Percentiles rank a stretch among this genome's conserved stretches.
These are phyloP conservation scores for Bubo scandiacus DNA, from an alignment of 2,113 vertebrate species.

Conservation along the genomic window DNA sequence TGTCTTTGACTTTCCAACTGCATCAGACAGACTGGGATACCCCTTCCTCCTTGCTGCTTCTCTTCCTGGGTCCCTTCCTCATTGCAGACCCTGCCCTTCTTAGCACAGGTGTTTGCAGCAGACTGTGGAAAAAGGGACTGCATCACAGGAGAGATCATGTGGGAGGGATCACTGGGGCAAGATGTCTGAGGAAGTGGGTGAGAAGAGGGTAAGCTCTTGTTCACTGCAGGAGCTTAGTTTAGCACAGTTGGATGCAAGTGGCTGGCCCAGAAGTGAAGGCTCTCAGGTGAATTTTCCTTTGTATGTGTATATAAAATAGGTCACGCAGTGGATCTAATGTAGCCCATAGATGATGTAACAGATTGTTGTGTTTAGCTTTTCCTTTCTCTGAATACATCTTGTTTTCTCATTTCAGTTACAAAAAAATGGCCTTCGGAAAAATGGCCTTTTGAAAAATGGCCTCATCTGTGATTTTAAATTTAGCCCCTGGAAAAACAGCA, in stretches of 20 bases:
- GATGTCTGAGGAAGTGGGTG: background rate
- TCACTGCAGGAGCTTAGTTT: background rate
- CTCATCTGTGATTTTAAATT: constrained; percentile 75
- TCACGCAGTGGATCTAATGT: background rate
- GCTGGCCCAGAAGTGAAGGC: background rate
- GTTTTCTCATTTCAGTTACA: constrained; percentile 71
- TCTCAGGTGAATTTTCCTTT: background rate
- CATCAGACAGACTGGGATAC: background rate
- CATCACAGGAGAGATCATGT: background rate
- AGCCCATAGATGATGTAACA: background rate
- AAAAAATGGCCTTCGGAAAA: constrained; percentile 82
- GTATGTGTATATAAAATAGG: background rate
- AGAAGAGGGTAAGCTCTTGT: background rate
- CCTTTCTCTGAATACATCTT: background rate
- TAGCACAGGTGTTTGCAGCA: background rate
- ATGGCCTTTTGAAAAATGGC: constrained; percentile 78
- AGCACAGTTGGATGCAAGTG: background rate
- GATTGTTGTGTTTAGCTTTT: background rate
- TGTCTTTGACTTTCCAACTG: background rate
- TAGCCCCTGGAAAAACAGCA: constrained; percentile 77
- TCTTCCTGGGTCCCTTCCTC: background rate
- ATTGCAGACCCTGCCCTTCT: background rate
- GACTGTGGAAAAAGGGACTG: background rate
- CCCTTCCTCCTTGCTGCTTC: background rate
- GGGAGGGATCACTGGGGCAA: background rate